Evolutionary conservation across 2,888 invertebrate genomes (phyloP), one percentile per base, ranked within the genome.

Genomic region (Agrotis exclamationis): DNA sequence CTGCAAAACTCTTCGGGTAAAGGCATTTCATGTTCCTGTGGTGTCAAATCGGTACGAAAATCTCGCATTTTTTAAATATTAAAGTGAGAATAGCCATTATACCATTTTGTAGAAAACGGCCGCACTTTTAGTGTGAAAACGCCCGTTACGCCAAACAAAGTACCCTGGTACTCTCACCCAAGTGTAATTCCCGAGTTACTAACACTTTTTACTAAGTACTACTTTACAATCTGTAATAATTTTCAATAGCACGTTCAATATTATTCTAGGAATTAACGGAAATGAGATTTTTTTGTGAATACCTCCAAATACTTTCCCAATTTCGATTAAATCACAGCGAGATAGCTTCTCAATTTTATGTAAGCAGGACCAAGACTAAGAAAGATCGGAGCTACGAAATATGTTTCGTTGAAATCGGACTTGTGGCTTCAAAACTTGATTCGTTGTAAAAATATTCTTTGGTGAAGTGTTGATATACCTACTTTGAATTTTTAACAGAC

Each of bases 161-260:
- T 65, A 74, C 64, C 63, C 13, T 45, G 51, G 56, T 64, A 64
- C 74, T 80, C 44, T 53, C 75, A 70, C 47, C 54, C 58, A 50
- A 74, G 64, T 54, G 80, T 79, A 79, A 79, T 74, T 63, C 33
- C 57, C 45, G 44, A 64, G 48, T 64, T 74, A 51, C 80, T 74
- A 79, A 70, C 75, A 79, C 69, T 74, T 76, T 79, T 63, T 51
- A 74, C 69, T 64, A 70, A 75, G 70, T 70, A 79, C 53, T 64
- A 58, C 62, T 79, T 65, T 51, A 65, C 80, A 65, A 74, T 69
- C 60, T 64, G 75, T 77, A 68, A 74, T 79, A 64, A 74, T 69
- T 63, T 54, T 63, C 54, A 64, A 62, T 53, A 53, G 74, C 48
- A 64, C 33, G 28, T 63, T 78, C 48, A 59, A 56, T 63, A 24